phyloP scores from a whole-genome alignment of 2,797 vertebrate genomes.

The Siniperca obscura region DNA sequence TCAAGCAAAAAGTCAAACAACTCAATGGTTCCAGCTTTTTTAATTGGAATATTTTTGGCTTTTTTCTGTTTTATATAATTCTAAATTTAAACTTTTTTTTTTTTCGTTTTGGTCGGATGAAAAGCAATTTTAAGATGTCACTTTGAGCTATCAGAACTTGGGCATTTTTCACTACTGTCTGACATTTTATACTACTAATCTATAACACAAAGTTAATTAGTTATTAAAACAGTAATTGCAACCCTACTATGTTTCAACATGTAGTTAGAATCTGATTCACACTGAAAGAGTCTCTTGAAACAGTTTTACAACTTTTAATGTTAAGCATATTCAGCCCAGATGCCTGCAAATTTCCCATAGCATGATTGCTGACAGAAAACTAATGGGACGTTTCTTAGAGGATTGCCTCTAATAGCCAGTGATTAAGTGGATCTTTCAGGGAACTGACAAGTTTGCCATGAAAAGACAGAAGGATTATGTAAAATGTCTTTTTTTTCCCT shows the following conservation, averaged over 20 bases:
- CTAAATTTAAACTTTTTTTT: too few species aligned
- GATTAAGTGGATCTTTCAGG: neutral
- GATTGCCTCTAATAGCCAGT: neutral
- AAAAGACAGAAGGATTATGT: slow-evolving; percentile 26
- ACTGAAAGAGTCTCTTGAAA: neutral
- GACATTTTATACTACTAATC: neutral
- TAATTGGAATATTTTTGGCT: neutral
- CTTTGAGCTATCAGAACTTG: neutral
- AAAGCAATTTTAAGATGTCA: neutral
- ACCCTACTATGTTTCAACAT: neutral
- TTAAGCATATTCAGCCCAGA: slow-evolving; percentile 11
- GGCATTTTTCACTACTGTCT: neutral
- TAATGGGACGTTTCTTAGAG: slow-evolving; percentile 1
- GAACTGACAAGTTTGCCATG: slow-evolving; percentile 26
- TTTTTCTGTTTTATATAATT: neutral
- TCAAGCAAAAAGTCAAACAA: neutral
- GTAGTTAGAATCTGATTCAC: neutral
- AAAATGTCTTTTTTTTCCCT: neutral
- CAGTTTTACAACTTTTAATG: neutral
- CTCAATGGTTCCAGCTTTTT: neutral
- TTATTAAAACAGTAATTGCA: neutral
- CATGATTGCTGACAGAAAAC: neutral
- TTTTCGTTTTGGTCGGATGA: neutral
- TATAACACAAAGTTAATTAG: neutral
- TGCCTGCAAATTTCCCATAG: neutral